phyloP scores from a whole-genome alignment of 2,888 invertebrate species.

The Isoperla grammatica region DNA sequence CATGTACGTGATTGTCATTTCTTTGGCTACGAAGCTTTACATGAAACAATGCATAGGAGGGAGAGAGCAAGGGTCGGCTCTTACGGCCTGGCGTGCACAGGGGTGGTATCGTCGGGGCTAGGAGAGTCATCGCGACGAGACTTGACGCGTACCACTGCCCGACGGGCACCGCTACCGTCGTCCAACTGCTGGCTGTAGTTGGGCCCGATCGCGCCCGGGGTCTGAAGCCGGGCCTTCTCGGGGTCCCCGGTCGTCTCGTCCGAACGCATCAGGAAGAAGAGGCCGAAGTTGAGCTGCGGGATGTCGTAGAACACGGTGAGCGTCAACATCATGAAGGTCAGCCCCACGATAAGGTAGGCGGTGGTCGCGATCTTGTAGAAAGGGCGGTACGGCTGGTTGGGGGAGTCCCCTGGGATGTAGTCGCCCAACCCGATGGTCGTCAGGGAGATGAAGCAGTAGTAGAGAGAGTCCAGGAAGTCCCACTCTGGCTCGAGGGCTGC shows the following conservation, averaged over 20 bases:
- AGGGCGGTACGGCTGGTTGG: constrained; percentile 68
- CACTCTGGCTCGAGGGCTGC: constrained; percentile 70
- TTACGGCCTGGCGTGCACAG: constrained; percentile 50
- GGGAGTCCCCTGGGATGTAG: constrained; percentile 79
- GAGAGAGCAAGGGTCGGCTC: no score
- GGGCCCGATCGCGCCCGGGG: constrained; percentile 45
- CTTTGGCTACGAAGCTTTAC: no score
- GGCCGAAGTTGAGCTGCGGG: constrained; percentile 78
- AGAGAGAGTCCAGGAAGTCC: constrained; percentile 81
- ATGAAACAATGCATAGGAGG: no score
- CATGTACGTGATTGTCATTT: constrained; percentile 22
- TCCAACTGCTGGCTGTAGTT: constrained; percentile 48
- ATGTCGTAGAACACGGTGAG: constrained; percentile 84
- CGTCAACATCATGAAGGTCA: constrained; percentile 78
- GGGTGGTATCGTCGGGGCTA: constrained; percentile 63
- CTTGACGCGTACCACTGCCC: constrained; percentile 60
- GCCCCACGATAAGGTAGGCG: constrained; percentile 69
- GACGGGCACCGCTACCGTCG: constrained; percentile 45
- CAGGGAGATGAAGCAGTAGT: constrained; percentile 86
- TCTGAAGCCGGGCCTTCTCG: constrained; percentile 62
- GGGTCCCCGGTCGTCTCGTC: constrained; percentile 54
- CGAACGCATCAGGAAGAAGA: constrained; percentile 62
- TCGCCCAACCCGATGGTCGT: constrained; percentile 87
- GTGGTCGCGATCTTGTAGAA: constrained; percentile 79
- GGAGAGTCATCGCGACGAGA: constrained; percentile 63